Conservation (phyloP, 2,113 vertebrate species). For the Phyllostomus hastatus region DNA sequence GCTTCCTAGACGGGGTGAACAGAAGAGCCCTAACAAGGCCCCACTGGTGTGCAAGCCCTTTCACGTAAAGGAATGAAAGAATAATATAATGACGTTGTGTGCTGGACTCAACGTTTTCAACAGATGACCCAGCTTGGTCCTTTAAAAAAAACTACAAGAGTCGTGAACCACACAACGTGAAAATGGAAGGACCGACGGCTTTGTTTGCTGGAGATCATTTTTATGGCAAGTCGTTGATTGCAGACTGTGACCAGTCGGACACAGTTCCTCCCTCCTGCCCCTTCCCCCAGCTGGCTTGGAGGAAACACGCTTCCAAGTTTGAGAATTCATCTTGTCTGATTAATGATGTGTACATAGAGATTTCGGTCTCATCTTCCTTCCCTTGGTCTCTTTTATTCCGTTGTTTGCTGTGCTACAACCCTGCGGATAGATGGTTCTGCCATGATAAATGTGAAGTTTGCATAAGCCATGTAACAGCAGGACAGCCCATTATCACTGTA, state of each 20-base stretch:
- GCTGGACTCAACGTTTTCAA: constrained; percentile 4
- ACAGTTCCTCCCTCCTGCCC: constrained; percentile 31
- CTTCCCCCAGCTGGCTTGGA: constrained; percentile 72
- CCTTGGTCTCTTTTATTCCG: constrained; percentile 84
- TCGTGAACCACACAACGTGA: constrained; percentile 28
- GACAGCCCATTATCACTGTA: constrained; percentile 91
- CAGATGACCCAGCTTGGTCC: constrained; percentile 17
- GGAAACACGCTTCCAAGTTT: constrained; percentile 79
- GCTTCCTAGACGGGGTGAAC: not conserved
- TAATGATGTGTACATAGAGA: constrained; percentile 87
- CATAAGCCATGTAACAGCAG: constrained; percentile 92
- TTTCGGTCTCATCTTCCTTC: constrained; percentile 81
- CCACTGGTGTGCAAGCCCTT: not conserved
- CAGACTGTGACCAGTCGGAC: constrained; percentile 69
- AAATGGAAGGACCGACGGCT: constrained; percentile 37
- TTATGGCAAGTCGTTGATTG: constrained; percentile 73
- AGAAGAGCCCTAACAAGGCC: not conserved
- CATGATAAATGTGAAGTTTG: constrained; percentile 92
- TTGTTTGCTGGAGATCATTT: constrained; percentile 76
- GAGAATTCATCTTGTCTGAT: constrained; percentile 86
- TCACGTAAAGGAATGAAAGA: not conserved
- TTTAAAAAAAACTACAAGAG: constrained; percentile 18
- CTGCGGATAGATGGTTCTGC: constrained; percentile 88
- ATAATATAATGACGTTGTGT: not conserved
- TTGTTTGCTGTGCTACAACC: constrained; percentile 85